Conservation (phyloP, 1,140 invertebrate genomes). For the Armadillidium nasatum region DNA sequence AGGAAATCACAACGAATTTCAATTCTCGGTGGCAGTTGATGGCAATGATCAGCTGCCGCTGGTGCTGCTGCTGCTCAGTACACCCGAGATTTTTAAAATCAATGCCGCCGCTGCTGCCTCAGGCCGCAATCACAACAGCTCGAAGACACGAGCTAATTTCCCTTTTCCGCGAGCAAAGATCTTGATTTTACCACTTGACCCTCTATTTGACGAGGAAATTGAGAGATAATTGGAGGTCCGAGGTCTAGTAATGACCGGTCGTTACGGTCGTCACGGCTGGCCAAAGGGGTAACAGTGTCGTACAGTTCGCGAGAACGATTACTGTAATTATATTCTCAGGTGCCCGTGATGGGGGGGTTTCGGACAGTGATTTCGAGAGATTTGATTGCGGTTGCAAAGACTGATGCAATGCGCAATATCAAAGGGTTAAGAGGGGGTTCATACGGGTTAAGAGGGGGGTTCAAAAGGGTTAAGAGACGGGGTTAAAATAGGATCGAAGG, state of each 20-base stretch:
- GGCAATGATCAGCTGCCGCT: background rate
- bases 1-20: background rate
- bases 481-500: conserved; percentile 3
- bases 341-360: background rate
- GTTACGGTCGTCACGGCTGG: conserved; percentile 2
- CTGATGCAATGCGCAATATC: background rate
- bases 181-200: conserved; percentile 9
- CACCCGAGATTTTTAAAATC: no score
- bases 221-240: background rate
- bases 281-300: background rate
- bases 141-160: background rate
- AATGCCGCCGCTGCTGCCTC: background rate
- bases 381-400: background rate
- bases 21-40: background rate
- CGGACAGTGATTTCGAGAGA: background rate
- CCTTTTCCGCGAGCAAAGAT: background rate
- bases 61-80: background rate
- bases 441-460: no score
- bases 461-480: background rate
- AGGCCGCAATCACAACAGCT: conserved; percentile 8
- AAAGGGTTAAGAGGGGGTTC: background rate
- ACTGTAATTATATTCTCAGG: background rate
- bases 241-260: background rate
- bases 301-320: background rate
- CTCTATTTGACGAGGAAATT: background rate